These are phyloP conservation scores for Falco peregrinus DNA, from an alignment of 2,797 vertebrate genomes.

Conservation along the genomic window DNA sequence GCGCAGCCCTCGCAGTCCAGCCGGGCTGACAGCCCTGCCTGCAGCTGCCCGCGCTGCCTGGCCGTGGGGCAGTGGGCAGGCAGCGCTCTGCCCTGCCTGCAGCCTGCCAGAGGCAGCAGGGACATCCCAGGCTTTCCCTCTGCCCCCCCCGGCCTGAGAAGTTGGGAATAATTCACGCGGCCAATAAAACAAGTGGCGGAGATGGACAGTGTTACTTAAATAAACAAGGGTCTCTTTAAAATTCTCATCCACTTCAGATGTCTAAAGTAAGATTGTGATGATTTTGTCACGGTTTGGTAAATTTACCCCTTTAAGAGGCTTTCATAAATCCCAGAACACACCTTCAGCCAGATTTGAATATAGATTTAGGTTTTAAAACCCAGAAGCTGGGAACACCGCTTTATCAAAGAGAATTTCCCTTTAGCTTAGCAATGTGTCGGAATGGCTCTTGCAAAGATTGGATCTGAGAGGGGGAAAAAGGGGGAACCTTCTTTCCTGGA, in stretches of 20 bases:
- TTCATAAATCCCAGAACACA: slow-evolving; percentile 91
- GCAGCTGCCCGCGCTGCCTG: background rate
- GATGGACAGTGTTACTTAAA: slow-evolving; percentile 79
- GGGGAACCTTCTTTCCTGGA: slow-evolving; percentile 70
- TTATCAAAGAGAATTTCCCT: slow-evolving; percentile 84
- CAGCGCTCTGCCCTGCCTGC: background rate
- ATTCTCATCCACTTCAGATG: slow-evolving; percentile 83
- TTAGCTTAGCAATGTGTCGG: slow-evolving; percentile 78
- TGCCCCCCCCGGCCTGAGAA: slow-evolving; percentile 11
- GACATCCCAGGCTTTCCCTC: background rate
- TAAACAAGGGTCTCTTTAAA: slow-evolving; percentile 84
- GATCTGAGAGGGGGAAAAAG: slow-evolving; percentile 68
- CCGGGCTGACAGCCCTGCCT: background rate
- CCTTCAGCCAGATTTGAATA: slow-evolving; percentile 98
- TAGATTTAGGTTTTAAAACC: slow-evolving; percentile 98
- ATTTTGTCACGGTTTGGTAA: slow-evolving; percentile 97
- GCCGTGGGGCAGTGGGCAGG: background rate
- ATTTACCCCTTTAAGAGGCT: slow-evolving; percentile 98
- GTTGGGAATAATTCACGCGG: slow-evolving; percentile 54
- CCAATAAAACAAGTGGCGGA: slow-evolving; percentile 74
- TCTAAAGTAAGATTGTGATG: slow-evolving; percentile 91
- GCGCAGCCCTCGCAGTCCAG: background rate
- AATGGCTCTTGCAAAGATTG: slow-evolving; percentile 76
- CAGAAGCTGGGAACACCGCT: slow-evolving; percentile 86
- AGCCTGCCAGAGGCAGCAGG: background rate